Base-by-base conservation (phyloP, 2,888 invertebrate genomes). In the Chaitophorus viminalis region DNA sequence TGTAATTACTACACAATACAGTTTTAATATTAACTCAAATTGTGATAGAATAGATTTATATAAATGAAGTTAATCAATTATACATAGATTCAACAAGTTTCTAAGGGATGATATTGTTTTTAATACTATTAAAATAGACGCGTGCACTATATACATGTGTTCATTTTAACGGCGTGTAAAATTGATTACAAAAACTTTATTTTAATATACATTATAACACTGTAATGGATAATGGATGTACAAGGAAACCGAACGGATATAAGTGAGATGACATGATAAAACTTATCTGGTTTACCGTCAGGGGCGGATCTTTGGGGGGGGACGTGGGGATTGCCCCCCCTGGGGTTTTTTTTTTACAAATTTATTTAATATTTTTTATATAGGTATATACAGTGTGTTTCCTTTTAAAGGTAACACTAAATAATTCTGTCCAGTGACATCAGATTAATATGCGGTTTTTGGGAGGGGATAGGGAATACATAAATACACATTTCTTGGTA, bases 11-110 rank as follows among this genome's bases (percentile, higher is more conserved):
- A 54, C 33, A 54, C 52, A 54, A 31, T 29, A n/a, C 36, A 29
- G 8, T 18, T 65, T n/a, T 65, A 21, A 21, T 36, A 29, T 79
- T 36, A 65, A 79, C 18, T 79, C 29, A 21, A 18, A 17, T 65
- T 29, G 18, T 79, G 21, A 75, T 25, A 25, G 18, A 76, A 52
- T 76, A 52, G 29, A 76, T 76, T 68, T 68, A 68, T 68, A 29
- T 68, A 78, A 78, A 60, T 54, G 25, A 14, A 78, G 33, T 60
- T 6, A 33, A 78, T 78, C n/a, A 33, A 33, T 52, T 78, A 39
- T 8, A 78, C 54, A 78, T 54, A 33, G 21, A 54, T 60, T 21
- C 33, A 31, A 11, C 14, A 25, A 60, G 25, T 60, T 33, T 6
- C 54, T 33, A 33, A 54, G 25, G 54, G 25, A 78, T 78, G 54